Conservation (phyloP, 2,113 vertebrate species). For the Crypturellus undulatus region DNA sequence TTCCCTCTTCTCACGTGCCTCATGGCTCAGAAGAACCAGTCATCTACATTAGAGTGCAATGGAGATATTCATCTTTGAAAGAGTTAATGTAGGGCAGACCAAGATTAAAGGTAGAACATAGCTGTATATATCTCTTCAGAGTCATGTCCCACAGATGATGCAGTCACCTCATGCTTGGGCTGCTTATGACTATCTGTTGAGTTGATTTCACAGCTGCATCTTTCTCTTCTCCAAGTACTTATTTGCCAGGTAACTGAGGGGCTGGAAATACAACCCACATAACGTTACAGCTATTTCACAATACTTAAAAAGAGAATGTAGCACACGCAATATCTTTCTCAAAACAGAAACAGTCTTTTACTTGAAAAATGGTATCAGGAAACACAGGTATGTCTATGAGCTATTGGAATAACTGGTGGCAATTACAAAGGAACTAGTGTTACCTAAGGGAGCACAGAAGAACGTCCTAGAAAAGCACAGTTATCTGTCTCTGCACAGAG, state of each 20-base stretch:
- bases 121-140: slow-evolving; percentile 25
- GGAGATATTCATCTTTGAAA: slow-evolving; percentile 1
- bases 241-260: neutral
- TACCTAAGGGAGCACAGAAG: neutral
- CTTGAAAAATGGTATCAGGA: neutral
- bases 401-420: neutral
- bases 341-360: neutral
- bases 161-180: neutral
- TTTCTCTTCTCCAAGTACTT: neutral
- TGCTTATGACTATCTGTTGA: slow-evolving; percentile 30
- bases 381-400: neutral
- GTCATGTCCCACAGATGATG: neutral
- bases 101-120: neutral
- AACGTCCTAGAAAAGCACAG: neutral
- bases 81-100: neutral
- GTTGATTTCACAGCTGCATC: slow-evolving; percentile 31
- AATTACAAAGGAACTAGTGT: neutral
- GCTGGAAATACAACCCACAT: neutral
- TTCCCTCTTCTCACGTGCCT: slow-evolving; percentile 19
- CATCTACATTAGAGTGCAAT: neutral
- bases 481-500: neutral
- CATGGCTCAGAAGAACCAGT: slow-evolving; percentile 20
- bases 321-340: neutral
- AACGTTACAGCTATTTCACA: neutral
- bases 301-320: neutral